A percentile compares a stretch with the other conserved stretches of the same genome.
These are phyloP conservation scores for Holcopasites calliopsidis DNA, from an alignment of 1,140 invertebrate species.

Conservation along the genomic window DNA sequence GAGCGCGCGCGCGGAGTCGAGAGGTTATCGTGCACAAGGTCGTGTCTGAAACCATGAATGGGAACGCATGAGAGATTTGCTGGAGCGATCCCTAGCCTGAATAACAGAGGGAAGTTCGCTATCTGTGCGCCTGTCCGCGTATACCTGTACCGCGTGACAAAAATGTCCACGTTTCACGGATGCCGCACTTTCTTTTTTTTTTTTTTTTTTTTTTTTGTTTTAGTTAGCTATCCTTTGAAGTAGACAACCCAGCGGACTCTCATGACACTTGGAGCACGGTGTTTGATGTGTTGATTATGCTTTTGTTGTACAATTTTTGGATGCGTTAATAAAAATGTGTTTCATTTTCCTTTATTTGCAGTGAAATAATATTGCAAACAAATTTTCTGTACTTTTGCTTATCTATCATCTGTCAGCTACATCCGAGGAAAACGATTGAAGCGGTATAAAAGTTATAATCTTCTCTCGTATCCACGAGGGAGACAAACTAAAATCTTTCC, in stretches of 20 bases:
- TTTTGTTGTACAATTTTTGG: not conserved
- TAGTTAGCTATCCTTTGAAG: constrained; percentile 23
- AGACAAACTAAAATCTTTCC: no score
- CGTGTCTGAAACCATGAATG: constrained; percentile 37
- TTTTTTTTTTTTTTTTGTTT: no score
- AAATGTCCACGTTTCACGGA: constrained; percentile 9
- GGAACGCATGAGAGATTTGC: constrained; percentile 19
- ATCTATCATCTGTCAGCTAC: no score
- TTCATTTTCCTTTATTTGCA: no score
- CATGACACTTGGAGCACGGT: not conserved
- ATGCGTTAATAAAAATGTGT: no score
- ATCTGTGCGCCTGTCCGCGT: not conserved
- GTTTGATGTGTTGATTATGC: not conserved
- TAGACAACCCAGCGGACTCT: not conserved
- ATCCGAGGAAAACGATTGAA: no score
- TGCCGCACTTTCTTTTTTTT: constrained; percentile 5
- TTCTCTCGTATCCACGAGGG: no score
- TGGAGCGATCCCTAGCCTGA: not conserved
- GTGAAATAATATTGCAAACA: no score
- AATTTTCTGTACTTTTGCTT: no score
- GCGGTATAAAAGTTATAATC: no score
- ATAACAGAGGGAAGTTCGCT: constrained; percentile 21
- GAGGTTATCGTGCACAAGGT: constrained; percentile 30
- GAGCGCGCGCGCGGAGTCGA: not conserved
- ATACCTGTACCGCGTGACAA: constrained; percentile 8